phyloP scores from a whole-genome alignment of 2,113 vertebrate species.

The Petroica traversi region DNA sequence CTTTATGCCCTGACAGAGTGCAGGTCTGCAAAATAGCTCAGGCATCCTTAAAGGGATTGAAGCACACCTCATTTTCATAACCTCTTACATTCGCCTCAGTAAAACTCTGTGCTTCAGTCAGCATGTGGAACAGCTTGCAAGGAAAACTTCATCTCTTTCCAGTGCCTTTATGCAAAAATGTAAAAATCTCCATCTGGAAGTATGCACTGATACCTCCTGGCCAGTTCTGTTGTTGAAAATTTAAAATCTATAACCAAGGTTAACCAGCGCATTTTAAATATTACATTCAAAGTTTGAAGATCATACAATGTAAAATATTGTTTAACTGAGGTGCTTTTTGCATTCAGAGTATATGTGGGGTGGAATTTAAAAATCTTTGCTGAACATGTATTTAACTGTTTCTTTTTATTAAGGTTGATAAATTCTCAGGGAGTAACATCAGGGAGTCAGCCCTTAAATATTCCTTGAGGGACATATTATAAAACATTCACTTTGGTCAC shows the following conservation, averaged over 20 bases:
- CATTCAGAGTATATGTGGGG: neutral
- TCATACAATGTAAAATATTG: neutral
- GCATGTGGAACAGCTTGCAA: neutral
- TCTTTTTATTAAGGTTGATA: neutral
- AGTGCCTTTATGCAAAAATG: neutral
- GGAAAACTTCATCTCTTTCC: neutral
- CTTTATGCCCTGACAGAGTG: neutral
- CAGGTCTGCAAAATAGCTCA: neutral
- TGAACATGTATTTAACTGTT: neutral
- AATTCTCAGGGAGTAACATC: neutral
- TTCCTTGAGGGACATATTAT: neutral
- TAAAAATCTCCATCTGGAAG: neutral
- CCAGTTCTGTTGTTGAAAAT: neutral
- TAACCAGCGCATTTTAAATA: neutral
- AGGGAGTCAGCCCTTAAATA: neutral
- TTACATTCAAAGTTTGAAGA: neutral
- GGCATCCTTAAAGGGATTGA: neutral
- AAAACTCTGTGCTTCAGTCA: neutral
- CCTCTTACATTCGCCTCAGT: neutral
- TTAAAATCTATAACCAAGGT: neutral
- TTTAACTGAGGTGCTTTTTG: neutral
- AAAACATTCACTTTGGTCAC: neutral
- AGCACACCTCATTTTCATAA: neutral
- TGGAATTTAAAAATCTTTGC: neutral
- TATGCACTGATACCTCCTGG: neutral